Evolutionary conservation across 2,888 invertebrate species (phyloP).

Genomic region (Pyrrhosoma nymphula): DNA sequence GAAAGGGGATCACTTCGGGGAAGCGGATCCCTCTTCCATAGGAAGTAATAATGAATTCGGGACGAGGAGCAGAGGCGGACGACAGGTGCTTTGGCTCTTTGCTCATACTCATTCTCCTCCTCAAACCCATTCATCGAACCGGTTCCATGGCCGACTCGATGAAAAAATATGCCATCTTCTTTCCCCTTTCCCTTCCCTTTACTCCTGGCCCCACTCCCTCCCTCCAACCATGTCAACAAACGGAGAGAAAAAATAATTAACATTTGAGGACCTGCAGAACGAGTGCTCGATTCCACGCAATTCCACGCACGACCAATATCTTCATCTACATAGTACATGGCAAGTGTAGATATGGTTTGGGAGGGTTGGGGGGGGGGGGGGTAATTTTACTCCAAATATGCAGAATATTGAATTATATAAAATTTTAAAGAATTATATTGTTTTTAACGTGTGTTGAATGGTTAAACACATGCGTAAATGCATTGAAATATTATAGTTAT

Average conservation of each 20-base stretch:
- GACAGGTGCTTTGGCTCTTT: slow-evolving; percentile 44
- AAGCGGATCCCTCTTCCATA: slow-evolving; percentile 50
- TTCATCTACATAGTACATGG: too few relatives aligned
- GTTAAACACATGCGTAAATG: too few relatives aligned
- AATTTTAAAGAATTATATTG: too few relatives aligned
- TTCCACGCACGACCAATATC: too few relatives aligned
- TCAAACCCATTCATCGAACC: slow-evolving; percentile 23
- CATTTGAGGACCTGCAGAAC: neutral
- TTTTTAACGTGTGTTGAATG: too few relatives aligned
- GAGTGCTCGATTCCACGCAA: too few relatives aligned
- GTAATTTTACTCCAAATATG: too few relatives aligned
- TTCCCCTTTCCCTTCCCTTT: neutral
- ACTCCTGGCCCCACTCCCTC: neutral
- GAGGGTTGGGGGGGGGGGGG: too few relatives aligned
- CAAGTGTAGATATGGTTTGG: too few relatives aligned
- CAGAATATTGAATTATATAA: too few relatives aligned
- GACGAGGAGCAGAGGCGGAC: neutral
- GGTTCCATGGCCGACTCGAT: neutral
- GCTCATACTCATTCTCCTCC: neutral
- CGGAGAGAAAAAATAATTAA: neutral
- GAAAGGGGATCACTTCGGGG: neutral
- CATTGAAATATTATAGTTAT: too few relatives aligned
- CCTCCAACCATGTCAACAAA: neutral
- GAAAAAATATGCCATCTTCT: neutral
- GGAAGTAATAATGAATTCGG: slow-evolving; percentile 54